Percentiles rank a stretch among this genome's conserved stretches.
Evolutionary conservation across 2,888 invertebrate species (phyloP).

Genomic region (Drosophila subquinaria): DNA sequence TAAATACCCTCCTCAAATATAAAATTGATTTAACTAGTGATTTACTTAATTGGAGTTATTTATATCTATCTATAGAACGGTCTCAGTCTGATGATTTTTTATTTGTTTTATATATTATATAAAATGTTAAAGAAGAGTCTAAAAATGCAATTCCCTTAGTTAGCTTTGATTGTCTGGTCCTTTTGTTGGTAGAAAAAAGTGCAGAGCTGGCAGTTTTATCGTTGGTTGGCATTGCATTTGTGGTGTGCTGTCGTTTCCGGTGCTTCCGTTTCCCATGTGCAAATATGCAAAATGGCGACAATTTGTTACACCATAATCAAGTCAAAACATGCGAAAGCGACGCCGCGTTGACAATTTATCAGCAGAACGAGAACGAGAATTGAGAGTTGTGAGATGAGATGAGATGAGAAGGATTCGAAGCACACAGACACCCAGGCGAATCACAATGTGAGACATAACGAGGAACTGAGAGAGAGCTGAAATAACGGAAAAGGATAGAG

Average conservation of each 20-base stretch:
- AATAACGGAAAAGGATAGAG: conserved; percentile 12
- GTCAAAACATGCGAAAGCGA: conserved; percentile 73
- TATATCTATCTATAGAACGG: no score
- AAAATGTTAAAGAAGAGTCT: not conserved
- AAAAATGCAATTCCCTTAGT: conserved; percentile 18
- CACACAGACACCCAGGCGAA: conserved; percentile 7
- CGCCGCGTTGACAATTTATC: conserved; percentile 74
- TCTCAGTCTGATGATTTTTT: no score
- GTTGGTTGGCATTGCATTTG: conserved; percentile 7
- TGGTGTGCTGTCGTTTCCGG: conserved; percentile 24
- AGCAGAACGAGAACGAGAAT: conserved; percentile 24
- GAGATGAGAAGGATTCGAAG: conserved; percentile 10
- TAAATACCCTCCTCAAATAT: not conserved
- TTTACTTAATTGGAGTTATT: not conserved
- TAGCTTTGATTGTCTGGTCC: conserved; percentile 36
- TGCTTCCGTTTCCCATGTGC: conserved; percentile 48
- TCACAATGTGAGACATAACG: not conserved
- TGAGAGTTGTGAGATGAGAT: conserved; percentile 6
- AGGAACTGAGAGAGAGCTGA: not conserved
- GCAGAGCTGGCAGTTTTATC: conserved; percentile 8
- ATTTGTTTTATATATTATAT: not conserved
- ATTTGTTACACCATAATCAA: conserved; percentile 82
- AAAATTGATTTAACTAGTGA: not conserved
- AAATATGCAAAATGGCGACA: conserved; percentile 77
- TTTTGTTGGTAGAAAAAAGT: conserved; percentile 8